Evolutionary conservation across 2,888 invertebrate species (phyloP).

Genomic region (Ariolimax columbianus): DNA sequence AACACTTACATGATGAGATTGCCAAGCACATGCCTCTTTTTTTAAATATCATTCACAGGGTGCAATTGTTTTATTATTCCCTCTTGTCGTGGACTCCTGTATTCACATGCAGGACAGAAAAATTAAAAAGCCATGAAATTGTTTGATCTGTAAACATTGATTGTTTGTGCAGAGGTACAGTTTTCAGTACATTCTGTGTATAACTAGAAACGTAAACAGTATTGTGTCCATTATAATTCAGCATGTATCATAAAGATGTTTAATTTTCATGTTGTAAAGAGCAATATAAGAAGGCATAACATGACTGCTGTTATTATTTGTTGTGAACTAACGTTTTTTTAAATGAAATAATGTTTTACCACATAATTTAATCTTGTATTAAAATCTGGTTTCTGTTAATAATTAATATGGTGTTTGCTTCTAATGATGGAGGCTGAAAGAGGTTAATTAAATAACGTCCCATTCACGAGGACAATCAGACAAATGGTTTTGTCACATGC

Average conservation of each 20-base stretch:
- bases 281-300: background rate
- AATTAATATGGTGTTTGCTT: background rate
- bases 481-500: too few species aligned
- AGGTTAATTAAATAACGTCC: background rate
- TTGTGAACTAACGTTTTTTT: background rate
- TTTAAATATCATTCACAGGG: too few species aligned
- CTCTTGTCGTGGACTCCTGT: too few species aligned
- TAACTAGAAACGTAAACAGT: background rate
- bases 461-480: too few species aligned
- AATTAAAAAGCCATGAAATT: background rate
- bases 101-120: too few species aligned
- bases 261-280: background rate
- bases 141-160: background rate
- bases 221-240: background rate
- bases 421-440: background rate
- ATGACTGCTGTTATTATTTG: constrained; percentile 1
- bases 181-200: background rate
- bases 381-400: background rate
- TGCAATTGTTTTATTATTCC: too few species aligned
- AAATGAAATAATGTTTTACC: background rate
- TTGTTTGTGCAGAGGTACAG: background rate
- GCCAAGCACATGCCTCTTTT: too few species aligned
- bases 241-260: background rate
- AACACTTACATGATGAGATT: too few species aligned
- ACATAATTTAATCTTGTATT: background rate